Evolutionary conservation across 2,888 invertebrate species (phyloP), one percentile per base, ranked within the genome.

Genomic region (Flexamia atlantica): DNA sequence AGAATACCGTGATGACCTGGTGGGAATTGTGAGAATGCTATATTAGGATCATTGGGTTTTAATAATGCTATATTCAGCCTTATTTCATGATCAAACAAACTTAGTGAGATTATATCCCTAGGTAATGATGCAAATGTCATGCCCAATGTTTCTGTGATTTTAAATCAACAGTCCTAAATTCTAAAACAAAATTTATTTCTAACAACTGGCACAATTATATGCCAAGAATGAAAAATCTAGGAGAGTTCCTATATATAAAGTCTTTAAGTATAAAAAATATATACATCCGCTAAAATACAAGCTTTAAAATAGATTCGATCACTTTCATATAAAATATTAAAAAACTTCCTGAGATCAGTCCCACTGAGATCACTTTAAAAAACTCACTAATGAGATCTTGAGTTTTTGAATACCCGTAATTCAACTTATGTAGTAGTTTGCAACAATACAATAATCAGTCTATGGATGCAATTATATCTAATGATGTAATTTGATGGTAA

Each of bases 281-380:
- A 76, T 40, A 46, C 50, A 76, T 70, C 20, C 70, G 36, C 36
- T 40, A 46, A 76, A 20, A 46, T 46, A 76, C 76, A 76, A 28
- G 14, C 64, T 64, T 64, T 64, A 64, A 64, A 64, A 64, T 64
- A 64, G 64, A 64, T 28, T 28, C 4, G 25, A 76, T 76, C 76
- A 76, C 76, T 76, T 76, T 12, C 3, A 46, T 76, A 70, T 68
- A 68, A 68, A 30, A 68, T 72, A 72, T 72, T 23, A 72, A n/a
- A n/a, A n/a, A 76, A 76, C 42, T 5, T 76, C 17, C 76, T 46
- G 46, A 76, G 76, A 76, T 76, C 76, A 50, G 76, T 76, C 76
- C 72, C 23, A 28, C 42, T 46, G 76, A 76, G 76, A 76, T 42
- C 42, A 46, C 76, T 46, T 36, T 40, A 46, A 7, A 5, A 40